Conservation (phyloP, 2,797 vertebrate genomes). For the Hydrophis major region DNA sequence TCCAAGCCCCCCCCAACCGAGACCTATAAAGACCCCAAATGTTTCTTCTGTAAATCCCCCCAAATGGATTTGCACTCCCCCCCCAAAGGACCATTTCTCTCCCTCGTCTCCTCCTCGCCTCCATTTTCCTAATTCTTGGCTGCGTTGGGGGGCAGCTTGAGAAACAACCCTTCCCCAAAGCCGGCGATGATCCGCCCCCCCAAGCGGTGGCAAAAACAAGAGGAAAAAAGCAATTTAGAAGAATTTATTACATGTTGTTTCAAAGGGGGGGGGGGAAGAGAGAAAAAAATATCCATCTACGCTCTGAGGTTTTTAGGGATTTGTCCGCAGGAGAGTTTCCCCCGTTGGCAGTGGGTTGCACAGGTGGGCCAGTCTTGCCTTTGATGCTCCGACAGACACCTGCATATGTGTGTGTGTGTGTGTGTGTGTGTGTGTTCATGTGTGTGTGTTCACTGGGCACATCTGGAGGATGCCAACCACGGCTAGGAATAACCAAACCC, state of each 20-base stretch:
- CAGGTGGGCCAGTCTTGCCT: neutral
- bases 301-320: neutral
- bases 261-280: neutral
- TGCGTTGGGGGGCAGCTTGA: no score
- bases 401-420: no score
- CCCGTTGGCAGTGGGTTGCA: neutral
- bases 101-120: neutral
- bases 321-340: no score
- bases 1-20: neutral
- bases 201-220: neutral
- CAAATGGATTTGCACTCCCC: neutral
- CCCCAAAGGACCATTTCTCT: fast-evolving
- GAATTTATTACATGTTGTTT: neutral
- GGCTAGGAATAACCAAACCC: neutral
- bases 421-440: no score
- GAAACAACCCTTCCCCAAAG: neutral
- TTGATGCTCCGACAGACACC: neutral
- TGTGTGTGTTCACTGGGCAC: neutral
- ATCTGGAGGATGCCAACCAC: neutral
- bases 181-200: neutral
- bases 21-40: neutral
- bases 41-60: neutral
- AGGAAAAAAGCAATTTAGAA: neutral
- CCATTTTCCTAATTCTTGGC: neutral
- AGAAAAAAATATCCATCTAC: neutral